Conservation (phyloP, 2,888 invertebrate genomes). For the Lepidochitona cinerea region DNA sequence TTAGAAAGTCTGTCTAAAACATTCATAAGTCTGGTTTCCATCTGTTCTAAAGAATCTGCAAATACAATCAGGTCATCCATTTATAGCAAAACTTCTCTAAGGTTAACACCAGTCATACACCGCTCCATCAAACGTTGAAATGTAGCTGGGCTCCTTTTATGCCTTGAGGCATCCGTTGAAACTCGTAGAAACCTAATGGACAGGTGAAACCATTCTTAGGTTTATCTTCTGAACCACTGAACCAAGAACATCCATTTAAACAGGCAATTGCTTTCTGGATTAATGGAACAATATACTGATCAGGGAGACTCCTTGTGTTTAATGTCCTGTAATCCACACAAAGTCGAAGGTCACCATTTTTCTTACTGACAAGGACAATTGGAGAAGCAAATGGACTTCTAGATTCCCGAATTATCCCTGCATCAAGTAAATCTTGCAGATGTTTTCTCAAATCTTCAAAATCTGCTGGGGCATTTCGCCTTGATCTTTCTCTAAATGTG, state of each 20-base stretch:
- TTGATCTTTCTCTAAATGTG: neutral
- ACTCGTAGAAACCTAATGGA: constrained; percentile 6
- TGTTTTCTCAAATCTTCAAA: neutral
- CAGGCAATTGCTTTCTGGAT: constrained; percentile 5
- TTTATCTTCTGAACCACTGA: constrained; percentile 2
- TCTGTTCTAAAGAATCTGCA: neutral
- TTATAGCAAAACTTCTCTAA: constrained; percentile 6
- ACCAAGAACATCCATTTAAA: too few relatives aligned
- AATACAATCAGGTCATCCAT: constrained; percentile 15
- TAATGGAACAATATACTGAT: neutral
- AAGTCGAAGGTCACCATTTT: neutral
- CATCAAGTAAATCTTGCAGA: neutral
- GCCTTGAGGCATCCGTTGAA: constrained; percentile 4
- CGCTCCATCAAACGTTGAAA: constrained; percentile 12
- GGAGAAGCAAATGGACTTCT: constrained; percentile 2
- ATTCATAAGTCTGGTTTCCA: neutral
- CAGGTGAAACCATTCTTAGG: constrained; percentile 7
- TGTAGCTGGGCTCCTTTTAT: constrained; percentile 7
- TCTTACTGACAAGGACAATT: constrained; percentile 3
- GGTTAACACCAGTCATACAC: neutral
- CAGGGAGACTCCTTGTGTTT: neutral
- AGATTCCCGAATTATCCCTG: neutral
- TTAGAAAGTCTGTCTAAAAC: constrained; percentile 1
- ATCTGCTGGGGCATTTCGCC: neutral
- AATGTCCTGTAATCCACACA: constrained; percentile 1